Evolutionary conservation across 2,888 invertebrate species (phyloP).

Genomic region (Andrena dorsata): DNA sequence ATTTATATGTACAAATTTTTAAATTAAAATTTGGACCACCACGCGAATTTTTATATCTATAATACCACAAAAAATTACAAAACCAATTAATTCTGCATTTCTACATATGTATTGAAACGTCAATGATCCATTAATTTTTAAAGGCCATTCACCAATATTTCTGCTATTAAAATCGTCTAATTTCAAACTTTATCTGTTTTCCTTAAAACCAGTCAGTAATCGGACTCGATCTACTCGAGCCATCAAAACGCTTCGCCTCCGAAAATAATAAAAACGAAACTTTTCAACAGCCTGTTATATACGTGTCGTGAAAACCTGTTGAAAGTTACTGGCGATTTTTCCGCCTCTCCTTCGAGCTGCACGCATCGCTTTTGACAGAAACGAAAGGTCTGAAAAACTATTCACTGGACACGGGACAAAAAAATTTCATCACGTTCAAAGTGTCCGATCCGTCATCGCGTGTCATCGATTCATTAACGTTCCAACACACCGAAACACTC

Average conservation of each 20-base stretch:
- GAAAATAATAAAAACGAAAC: not conserved
- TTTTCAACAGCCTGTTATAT: constrained; percentile 8
- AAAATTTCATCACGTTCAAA: constrained; percentile 6
- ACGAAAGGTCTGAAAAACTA: not conserved
- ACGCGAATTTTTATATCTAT: no score
- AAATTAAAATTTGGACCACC: no score
- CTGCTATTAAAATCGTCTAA: not conserved
- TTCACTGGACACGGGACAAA: not conserved
- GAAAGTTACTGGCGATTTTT: constrained; percentile 18
- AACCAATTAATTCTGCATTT: not conserved
- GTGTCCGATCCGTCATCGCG: not conserved
- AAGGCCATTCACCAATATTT: not conserved
- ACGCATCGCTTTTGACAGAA: constrained; percentile 7
- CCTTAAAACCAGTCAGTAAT: not conserved
- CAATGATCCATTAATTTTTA: no score
- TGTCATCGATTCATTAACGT: not conserved
- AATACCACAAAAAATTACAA: not conserved
- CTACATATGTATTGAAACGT: no score
- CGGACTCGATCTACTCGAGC: not conserved
- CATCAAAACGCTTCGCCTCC: not conserved
- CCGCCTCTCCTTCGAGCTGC: constrained; percentile 1
- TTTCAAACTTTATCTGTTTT: not conserved
- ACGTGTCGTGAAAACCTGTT: constrained; percentile 3
- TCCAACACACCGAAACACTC: not conserved
- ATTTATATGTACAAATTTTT: no score